Evolutionary conservation across 2,797 vertebrate genomes (phyloP), one percentile per base, ranked within the genome.

Genomic region (Coilia nasus): DNA sequence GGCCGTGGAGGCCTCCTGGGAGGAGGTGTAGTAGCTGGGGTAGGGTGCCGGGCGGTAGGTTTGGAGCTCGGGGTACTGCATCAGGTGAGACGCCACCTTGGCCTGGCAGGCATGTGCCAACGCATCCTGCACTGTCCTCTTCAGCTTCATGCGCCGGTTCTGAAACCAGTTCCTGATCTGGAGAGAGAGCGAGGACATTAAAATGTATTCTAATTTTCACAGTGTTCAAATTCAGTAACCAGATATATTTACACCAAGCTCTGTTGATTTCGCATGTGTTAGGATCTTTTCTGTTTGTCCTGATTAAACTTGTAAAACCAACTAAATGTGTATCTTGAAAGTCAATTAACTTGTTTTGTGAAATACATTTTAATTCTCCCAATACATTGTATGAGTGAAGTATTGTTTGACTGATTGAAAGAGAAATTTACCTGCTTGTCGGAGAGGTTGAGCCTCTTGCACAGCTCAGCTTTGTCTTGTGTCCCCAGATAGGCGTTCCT

Each of bases 81-180:
- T 87, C 57, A 96, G 86, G 67, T 94, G 95, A 12, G 95, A 94
- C 10, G 93, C 91, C 0, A 93, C 91, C 15, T 93, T 94, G 0
- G 93, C 92, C 46, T 95, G 95, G 84, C 95, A 96, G 84, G 93
- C 94, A 0, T 95, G 94, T 75, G 94, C 93, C 85, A 96, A 86
- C 1, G 94, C 94, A 9, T 96, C 95, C 92, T 96, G 95, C 41
- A 95, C 92, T 0, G 94, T 93, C 82, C 96, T 83, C 91, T 96
- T 96, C 85, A 96, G 92, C 91, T 96, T 96, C 96, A 96, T 96
- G 12, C 96, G 91, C 19, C 96, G 81, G 92, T 96, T 96, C 93
- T 96, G 96, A 85, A 96, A 96, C 96, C 96, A 96, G 94, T 96
- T 96, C 75, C 95, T 92, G 89, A 96, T 95, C 96, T 96, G 85